Base-by-base conservation (phyloP, 2,113 vertebrate species). In the Periophthalmodon schlosseri region DNA sequence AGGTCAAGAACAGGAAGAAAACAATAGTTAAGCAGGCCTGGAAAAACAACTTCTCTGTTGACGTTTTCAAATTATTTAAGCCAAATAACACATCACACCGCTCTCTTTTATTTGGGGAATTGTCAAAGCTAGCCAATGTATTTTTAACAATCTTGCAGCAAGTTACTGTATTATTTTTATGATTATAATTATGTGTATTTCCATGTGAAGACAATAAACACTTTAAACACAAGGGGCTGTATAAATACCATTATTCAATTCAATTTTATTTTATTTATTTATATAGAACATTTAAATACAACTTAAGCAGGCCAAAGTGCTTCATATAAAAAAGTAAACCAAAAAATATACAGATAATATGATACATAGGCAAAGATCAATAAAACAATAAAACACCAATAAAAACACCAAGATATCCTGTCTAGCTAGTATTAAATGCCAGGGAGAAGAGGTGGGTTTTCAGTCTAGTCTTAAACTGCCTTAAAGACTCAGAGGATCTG, bases 1-100 rank as follows among this genome's bases (percentile, higher is more conserved):
- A 82, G 46, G 63, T 34, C 64, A 61, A 8, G 20, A 23, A 23
- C 16, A 20, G 72, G 69, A 73, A 64, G 60, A 14, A 66, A 54
- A 73, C 46, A 49, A 68, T 23, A 16, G 20, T 47, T 47, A 72
- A 47, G 72, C 5, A 69, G 69, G 67, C 50, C 15, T 63, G 65
- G 57, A 76, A 20, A 77, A 63, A 60, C 57, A 60, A 60, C 21
- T 60, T 12, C 57, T 60, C 7, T 34, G 15, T 63, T 9, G 15
- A 63, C 24, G 14, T 63, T 18, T 28, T 61, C 13, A 61, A 15
- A 33, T 33, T 34, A 28, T 28, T 61, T 28, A 24, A 33, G 23
- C 58, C 4, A 61, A 61, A 28, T 0, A 28, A 63, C 28, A 36
- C 60, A 33, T 39, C 36, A 7, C 36, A 44, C 39, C 39, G 10